phyloP scores from a whole-genome alignment of 2,797 vertebrate genomes.

The Oryzias dopingdopingensis region DNA sequence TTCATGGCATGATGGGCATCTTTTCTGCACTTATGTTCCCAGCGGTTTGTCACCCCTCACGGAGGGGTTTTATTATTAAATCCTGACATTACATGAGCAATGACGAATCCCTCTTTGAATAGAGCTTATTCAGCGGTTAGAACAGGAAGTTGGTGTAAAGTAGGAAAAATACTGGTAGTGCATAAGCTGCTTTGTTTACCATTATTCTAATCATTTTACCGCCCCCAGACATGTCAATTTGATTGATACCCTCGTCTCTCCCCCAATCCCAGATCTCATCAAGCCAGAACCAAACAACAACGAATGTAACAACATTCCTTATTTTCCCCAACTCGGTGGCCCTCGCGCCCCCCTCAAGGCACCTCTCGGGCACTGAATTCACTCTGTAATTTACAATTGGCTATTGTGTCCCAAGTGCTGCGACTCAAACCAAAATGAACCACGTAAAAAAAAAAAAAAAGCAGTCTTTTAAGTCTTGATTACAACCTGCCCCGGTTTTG shows the following conservation, averaged over 20 bases:
- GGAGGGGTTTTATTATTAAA: slow-evolving; percentile 53
- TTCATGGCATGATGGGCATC: slow-evolving; percentile 26
- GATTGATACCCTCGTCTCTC: slow-evolving; percentile 65
- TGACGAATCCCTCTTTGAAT: slow-evolving; percentile 45
- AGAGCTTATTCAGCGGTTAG: slow-evolving; percentile 33
- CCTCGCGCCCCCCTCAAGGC: slow-evolving; percentile 49
- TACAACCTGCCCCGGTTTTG: slow-evolving; percentile 25
- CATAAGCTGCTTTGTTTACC: slow-evolving; percentile 58
- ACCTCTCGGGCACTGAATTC: slow-evolving; percentile 49
- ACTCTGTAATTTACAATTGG: slow-evolving; percentile 70
- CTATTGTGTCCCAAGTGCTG: slow-evolving; percentile 65
- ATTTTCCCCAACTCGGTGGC: slow-evolving; percentile 38
- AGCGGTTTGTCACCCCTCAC: slow-evolving; percentile 28
- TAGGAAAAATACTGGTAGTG: slow-evolving; percentile 10
- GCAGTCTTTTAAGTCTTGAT: slow-evolving; percentile 55
- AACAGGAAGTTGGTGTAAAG: slow-evolving; percentile 24
- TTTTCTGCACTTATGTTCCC: slow-evolving; percentile 46
- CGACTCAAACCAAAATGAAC: slow-evolving; percentile 68
- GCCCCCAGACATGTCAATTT: slow-evolving; percentile 57
- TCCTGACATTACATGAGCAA: slow-evolving; percentile 44
- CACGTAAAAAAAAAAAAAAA: slow-evolving; percentile 47
- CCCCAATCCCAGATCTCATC: slow-evolving; percentile 69
- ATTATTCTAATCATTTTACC: slow-evolving; percentile 70
- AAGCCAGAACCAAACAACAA: slow-evolving; percentile 42
- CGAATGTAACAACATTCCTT: slow-evolving; percentile 54